phyloP scores from a whole-genome alignment of 2,113 vertebrate species.

The Parotia lawesii region DNA sequence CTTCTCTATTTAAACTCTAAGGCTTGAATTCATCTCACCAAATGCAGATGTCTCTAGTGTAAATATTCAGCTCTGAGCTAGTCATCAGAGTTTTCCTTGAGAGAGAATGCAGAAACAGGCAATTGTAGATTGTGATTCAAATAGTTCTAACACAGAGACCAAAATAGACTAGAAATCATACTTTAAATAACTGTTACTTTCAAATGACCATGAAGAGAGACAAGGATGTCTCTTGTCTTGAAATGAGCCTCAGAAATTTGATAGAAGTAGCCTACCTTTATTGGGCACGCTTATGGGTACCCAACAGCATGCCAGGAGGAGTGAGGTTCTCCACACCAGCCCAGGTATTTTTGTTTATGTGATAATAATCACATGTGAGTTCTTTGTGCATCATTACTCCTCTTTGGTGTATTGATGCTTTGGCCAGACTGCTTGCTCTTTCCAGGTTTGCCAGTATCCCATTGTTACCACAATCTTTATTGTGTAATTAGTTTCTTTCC shows the following conservation, averaged over 20 bases:
- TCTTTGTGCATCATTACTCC: neutral
- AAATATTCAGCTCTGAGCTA: neutral
- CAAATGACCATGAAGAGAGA: neutral
- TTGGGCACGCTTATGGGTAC: neutral
- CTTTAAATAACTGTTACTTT: neutral
- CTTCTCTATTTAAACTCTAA: neutral
- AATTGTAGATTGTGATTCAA: neutral
- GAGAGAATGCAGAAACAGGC: neutral
- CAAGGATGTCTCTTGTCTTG: neutral
- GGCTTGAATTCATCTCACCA: neutral
- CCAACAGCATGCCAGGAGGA: neutral
- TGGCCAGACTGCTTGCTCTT: neutral
- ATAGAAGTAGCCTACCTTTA: neutral
- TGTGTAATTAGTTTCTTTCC: neutral
- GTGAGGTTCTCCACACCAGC: neutral
- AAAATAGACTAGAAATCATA: neutral
- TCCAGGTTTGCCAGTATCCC: neutral
- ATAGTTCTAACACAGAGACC: neutral
- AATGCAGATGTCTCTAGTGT: neutral
- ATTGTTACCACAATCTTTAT: fast-evolving
- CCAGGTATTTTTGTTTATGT: neutral
- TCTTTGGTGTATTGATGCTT: neutral
- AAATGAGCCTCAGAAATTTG: neutral
- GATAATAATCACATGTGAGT: neutral
- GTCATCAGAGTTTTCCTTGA: neutral